Evolutionary conservation across 2,888 invertebrate genomes (phyloP).

Genomic region (Phlogophora meticulosa): DNA sequence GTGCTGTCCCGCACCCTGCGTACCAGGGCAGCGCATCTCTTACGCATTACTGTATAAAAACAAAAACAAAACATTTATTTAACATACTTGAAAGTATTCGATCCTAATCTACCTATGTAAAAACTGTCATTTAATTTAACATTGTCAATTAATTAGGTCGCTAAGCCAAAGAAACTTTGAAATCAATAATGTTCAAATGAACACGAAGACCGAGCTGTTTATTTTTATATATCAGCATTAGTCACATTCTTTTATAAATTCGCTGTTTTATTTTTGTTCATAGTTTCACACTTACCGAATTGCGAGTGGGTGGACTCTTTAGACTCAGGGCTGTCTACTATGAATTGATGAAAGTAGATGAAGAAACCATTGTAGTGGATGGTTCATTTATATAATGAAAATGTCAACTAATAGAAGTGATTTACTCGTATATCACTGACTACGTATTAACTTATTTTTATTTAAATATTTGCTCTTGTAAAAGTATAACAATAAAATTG

Average conservation of each 20-base stretch:
- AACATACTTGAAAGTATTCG: too few species aligned
- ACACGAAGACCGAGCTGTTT: constrained; percentile 25
- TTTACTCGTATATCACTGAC: too few species aligned
- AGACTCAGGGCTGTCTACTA: constrained; percentile 47
- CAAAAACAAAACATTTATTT: too few species aligned
- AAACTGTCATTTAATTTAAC: not conserved
- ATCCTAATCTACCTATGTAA: not conserved
- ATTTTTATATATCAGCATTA: constrained; percentile 23
- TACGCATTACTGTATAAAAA: too few species aligned
- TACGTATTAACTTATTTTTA: too few species aligned
- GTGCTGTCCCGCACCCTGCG: too few species aligned
- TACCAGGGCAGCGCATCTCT: too few species aligned
- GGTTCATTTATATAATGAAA: not conserved
- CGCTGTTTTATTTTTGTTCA: constrained; percentile 58
- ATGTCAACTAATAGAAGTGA: not conserved
- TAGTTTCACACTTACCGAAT: constrained; percentile 28
- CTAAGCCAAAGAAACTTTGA: not conserved
- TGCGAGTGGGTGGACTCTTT: constrained; percentile 53
- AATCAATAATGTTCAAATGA: not conserved
- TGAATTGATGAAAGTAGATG: constrained; percentile 7
- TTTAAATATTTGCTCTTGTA: too few species aligned
- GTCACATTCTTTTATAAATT: constrained; percentile 38
- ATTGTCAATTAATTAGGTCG: not conserved
- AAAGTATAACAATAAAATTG: too few species aligned
- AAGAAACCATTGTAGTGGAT: not conserved